phyloP scores from a whole-genome alignment of 2,888 invertebrate species.

The Aplocera efformata region DNA sequence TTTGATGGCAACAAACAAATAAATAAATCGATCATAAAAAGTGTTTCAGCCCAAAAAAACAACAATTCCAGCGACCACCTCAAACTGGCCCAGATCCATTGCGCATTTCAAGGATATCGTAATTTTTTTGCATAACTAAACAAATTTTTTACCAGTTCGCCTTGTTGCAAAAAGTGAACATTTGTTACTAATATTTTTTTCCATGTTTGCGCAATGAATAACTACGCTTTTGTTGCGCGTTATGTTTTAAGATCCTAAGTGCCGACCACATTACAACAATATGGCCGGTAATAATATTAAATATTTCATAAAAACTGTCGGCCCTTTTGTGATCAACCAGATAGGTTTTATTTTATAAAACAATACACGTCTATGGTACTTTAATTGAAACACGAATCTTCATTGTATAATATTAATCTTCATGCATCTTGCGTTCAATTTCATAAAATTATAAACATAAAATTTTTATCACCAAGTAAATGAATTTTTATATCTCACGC shows the following conservation, averaged over 20 bases:
- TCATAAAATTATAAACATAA: conserved; percentile 3
- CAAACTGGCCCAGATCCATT: conserved; percentile 36
- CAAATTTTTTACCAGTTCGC: conserved; percentile 50
- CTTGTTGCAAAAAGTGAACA: conserved; percentile 57
- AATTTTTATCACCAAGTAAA: conserved; percentile 8
- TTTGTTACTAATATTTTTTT: conserved; percentile 41
- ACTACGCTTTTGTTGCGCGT: conserved; percentile 21
- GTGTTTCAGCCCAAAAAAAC: conserved; percentile 40
- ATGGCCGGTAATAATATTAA: conserved; percentile 10
- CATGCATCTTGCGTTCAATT: conserved; percentile 2
- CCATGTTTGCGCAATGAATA: conserved; percentile 54
- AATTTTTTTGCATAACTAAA: conserved; percentile 53
- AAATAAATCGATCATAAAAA: conserved; percentile 24
- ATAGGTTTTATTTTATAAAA: conserved; percentile 6
- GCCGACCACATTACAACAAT: conserved; percentile 11
- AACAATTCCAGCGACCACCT: conserved; percentile 41
- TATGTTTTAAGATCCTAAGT: conserved; percentile 12
- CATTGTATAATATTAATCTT: conserved; percentile 18
- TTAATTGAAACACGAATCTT: conserved; percentile 14
- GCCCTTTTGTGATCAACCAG: conserved; percentile 13
- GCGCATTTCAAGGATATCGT: conserved; percentile 37
- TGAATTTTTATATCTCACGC: conserved; percentile 13
- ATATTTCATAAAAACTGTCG: conserved; percentile 16
- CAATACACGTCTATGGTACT: not conserved
- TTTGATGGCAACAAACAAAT: conserved; percentile 34